phyloP scores from a whole-genome alignment of 2,797 vertebrate genomes.

The Anguilla megastoma region DNA sequence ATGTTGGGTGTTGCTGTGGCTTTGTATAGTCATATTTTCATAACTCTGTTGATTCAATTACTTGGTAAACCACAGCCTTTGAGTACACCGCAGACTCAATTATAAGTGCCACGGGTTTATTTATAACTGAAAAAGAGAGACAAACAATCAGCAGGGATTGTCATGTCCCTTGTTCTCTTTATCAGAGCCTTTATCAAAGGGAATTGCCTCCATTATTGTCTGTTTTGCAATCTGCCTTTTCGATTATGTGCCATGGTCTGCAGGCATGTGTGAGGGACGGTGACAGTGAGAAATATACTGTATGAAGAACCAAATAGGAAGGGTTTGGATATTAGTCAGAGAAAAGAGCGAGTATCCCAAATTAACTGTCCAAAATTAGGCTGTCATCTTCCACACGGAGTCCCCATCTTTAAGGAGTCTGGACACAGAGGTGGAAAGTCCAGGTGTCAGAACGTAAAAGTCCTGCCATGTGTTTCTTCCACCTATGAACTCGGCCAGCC shows the following conservation, averaged over 20 bases:
- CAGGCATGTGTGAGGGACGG: conserved; percentile 9
- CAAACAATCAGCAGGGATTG: background rate
- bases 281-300: background rate
- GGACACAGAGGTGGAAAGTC: background rate
- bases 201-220: conserved; percentile 16
- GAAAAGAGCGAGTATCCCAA: conserved; percentile 29
- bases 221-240: conserved; percentile 2
- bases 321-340: conserved; percentile 26
- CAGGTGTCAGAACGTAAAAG: no score
- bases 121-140: background rate
- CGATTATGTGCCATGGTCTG: conserved; percentile 10
- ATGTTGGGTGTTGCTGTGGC: background rate
- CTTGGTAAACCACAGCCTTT: conserved; percentile 3
- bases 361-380: conserved; percentile 30
- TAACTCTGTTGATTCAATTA: background rate
- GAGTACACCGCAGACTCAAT: conserved; percentile 13
- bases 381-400: conserved; percentile 25
- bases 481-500: no score
- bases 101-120: background rate
- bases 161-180: background rate
- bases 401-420: conserved; percentile 1
- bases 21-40: background rate
- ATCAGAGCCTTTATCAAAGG: background rate
- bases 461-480: no score
- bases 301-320: background rate